phyloP scores from a whole-genome alignment of 2,797 vertebrate species.

The Xyrichtys novacula region DNA sequence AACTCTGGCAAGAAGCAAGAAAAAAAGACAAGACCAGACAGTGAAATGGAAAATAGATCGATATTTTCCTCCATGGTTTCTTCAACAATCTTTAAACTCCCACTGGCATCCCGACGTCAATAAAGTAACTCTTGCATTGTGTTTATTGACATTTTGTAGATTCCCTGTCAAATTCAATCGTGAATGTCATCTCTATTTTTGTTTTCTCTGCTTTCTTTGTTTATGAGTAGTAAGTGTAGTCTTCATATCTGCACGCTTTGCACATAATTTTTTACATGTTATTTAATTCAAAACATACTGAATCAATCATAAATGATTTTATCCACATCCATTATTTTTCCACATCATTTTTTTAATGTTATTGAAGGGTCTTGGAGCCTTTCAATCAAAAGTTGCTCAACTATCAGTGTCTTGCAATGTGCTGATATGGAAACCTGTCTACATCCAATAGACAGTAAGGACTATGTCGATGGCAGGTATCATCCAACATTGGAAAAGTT shows the following conservation, averaged over 20 bases:
- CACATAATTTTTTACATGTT: too few species aligned
- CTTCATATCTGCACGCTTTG: not conserved
- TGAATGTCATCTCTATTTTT: slow-evolving; percentile 4
- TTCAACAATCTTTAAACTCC: slow-evolving; percentile 43
- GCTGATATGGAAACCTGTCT: not conserved
- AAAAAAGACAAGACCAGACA: slow-evolving; percentile 9
- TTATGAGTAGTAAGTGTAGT: not conserved
- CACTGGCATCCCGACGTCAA: slow-evolving; percentile 28
- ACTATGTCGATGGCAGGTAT: not conserved
- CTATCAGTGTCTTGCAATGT: not conserved
- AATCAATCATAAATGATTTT: not conserved
- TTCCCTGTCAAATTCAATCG: slow-evolving; percentile 16
- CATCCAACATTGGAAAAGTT: not conserved
- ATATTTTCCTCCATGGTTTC: slow-evolving; percentile 42
- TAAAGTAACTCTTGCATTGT: slow-evolving; percentile 21
- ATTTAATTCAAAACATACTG: too few species aligned
- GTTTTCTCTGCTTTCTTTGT: not conserved
- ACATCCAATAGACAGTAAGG: not conserved
- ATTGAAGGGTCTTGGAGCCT: not conserved
- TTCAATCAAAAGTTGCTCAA: slow-evolving; percentile 7
- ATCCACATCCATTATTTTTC: slow-evolving; percentile 12
- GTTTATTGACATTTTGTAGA: slow-evolving; percentile 21
- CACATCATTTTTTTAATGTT: not conserved
- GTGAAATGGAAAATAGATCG: slow-evolving; percentile 37
- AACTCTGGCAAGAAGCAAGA: slow-evolving; percentile 7